Evolutionary conservation across 2,888 invertebrate genomes (phyloP).

Genomic region (Aphidius colemani): DNA sequence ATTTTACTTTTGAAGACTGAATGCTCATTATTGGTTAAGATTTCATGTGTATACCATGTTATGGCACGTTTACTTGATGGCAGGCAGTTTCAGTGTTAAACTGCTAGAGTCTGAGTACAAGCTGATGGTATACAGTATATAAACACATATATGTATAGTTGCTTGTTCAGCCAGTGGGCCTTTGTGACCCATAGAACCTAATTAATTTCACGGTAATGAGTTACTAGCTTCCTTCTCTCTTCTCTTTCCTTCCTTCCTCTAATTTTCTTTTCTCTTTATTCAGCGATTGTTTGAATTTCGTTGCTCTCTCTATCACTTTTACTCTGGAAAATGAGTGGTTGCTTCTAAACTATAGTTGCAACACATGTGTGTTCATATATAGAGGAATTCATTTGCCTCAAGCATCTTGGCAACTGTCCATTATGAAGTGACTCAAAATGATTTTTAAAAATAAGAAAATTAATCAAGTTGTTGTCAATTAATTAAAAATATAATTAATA

Average conservation of each 20-base stretch:
- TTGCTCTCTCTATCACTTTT: constrained; percentile 27
- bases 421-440: neutral
- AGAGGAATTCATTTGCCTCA: constrained; percentile 32
- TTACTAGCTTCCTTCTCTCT: constrained; percentile 38
- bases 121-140: constrained; percentile 2
- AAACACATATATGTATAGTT: neutral
- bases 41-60: neutral
- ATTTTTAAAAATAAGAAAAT: too few species aligned
- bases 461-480: constrained; percentile 10
- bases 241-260: constrained; percentile 14
- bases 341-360: constrained; percentile 26
- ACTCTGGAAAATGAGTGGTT: constrained; percentile 22
- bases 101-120: constrained; percentile 33
- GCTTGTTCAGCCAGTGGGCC: constrained; percentile 40
- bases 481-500: constrained; percentile 16
- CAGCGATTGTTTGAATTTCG: too few species aligned
- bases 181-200: constrained; percentile 53
- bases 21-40: too few species aligned
- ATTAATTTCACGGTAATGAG: constrained; percentile 52
- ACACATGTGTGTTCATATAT: constrained; percentile 21
- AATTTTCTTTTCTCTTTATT: neutral
- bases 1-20: too few species aligned
- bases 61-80: constrained; percentile 33
- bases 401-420: constrained; percentile 14
- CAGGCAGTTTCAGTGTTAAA: constrained; percentile 41